These are phyloP conservation scores for Pimpla rufipes DNA, from an alignment of 2,888 invertebrate species.

Conservation along the genomic window DNA sequence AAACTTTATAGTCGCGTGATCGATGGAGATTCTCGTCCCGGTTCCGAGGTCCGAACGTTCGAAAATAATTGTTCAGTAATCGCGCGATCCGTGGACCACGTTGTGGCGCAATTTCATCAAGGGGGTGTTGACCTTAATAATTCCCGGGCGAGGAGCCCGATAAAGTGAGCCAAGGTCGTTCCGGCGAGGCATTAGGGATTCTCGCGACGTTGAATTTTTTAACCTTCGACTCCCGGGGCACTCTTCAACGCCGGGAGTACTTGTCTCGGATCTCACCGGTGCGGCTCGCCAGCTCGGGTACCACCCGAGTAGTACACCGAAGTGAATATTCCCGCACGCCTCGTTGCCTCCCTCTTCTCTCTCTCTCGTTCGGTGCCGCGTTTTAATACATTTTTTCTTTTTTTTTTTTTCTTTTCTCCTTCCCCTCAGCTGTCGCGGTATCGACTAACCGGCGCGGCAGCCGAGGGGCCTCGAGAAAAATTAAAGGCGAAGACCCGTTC, in stretches of 20 bases:
- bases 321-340: conserved; percentile 39
- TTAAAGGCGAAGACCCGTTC: conserved; percentile 40
- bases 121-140: conserved; percentile 25
- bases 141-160: conserved; percentile 7
- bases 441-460: conserved; percentile 32
- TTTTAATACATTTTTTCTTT: conserved; percentile 35
- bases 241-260: conserved; percentile 41
- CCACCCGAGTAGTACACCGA: conserved; percentile 6
- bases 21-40: no score
- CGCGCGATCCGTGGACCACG: no score
- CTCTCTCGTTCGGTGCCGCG: conserved; percentile 27
- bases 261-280: conserved; percentile 1
- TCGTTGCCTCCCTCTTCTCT: conserved; percentile 36
- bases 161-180: conserved; percentile 59
- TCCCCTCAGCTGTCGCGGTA: no score
- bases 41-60: no score
- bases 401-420: conserved; percentile 19
- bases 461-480: conserved; percentile 11
- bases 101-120: conserved; percentile 6
- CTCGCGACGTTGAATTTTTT: conserved; percentile 55
- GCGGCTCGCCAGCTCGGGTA: conserved; percentile 14
- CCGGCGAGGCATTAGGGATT: conserved; percentile 46
- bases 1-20: no score
- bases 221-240: conserved; percentile 50
- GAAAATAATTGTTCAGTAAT: no score